Evolutionary conservation across 2,888 invertebrate species (phyloP).

Genomic region (Balanococcus diminutus): DNA sequence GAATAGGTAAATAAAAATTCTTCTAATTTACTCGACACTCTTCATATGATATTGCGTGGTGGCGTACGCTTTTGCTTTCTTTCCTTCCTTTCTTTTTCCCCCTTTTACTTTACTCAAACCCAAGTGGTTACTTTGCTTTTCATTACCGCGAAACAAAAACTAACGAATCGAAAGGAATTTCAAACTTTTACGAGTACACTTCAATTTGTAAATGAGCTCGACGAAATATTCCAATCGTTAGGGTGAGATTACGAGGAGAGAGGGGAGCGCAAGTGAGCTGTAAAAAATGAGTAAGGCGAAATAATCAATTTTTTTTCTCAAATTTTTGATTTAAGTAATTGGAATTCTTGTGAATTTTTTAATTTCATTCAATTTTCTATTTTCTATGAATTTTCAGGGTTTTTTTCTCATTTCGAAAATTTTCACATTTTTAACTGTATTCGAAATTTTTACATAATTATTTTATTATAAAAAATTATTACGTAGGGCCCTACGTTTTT

Average conservation of each 20-base stretch:
- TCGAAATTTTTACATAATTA: too few relatives aligned
- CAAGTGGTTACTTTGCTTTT: slow-evolving; percentile 1
- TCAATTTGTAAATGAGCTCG: background rate
- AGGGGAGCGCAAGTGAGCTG: too few relatives aligned
- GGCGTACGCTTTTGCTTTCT: background rate
- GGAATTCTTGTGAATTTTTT: too few relatives aligned
- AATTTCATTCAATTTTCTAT: too few relatives aligned
- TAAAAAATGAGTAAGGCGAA: too few relatives aligned
- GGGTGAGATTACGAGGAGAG: background rate
- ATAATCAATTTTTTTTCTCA: too few relatives aligned
- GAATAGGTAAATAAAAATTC: background rate
- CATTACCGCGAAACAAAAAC: background rate
- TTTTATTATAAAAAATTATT: too few relatives aligned
- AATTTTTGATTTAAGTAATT: too few relatives aligned
- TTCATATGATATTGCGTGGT: background rate
- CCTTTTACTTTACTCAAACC: background rate
- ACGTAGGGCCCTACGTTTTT: too few relatives aligned
- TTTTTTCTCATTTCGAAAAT: too few relatives aligned
- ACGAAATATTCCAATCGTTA: background rate
- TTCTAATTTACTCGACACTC: background rate
- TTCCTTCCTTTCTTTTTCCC: background rate
- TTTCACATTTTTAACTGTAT: too few relatives aligned
- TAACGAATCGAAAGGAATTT: background rate
- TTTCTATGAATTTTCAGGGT: too few relatives aligned
- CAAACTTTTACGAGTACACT: background rate